Percentiles rank a stretch among this genome's conserved stretches.
Conservation (phyloP, 2,797 vertebrate species). For the Denticeps clupeoides region DNA sequence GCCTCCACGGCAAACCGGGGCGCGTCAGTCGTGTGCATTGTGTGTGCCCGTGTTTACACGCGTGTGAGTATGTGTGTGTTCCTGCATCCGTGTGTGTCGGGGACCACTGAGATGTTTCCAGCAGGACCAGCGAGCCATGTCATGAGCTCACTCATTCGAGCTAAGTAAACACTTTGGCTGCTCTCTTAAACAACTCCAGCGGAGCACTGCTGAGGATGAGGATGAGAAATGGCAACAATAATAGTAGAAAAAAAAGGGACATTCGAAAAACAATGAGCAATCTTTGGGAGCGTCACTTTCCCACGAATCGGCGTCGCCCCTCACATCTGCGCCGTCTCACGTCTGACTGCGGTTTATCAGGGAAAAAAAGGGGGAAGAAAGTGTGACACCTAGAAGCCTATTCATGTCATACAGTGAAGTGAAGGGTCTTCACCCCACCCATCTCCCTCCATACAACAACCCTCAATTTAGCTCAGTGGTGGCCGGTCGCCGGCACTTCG, state of each 20-base stretch:
- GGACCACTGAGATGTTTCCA: slow-evolving; percentile 37
- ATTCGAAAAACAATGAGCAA: background rate
- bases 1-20: too few species aligned
- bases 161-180: slow-evolving; percentile 24
- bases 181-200: slow-evolving; percentile 31
- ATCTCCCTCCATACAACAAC: slow-evolving; percentile 50
- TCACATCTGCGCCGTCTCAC: slow-evolving; percentile 41
- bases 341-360: slow-evolving; percentile 32
- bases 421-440: slow-evolving; percentile 32
- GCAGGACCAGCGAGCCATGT: background rate
- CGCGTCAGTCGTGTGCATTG: slow-evolving; percentile 17
- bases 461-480: slow-evolving; percentile 54
- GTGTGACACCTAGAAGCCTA: slow-evolving; percentile 51
- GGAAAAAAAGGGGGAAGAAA: slow-evolving; percentile 15
- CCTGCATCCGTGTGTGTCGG: background rate
- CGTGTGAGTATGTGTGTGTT: background rate
- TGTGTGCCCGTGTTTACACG: slow-evolving; percentile 29
- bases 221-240: slow-evolving; percentile 25
- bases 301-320: slow-evolving; percentile 21
- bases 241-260: background rate
- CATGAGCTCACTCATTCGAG: background rate
- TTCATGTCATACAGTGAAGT: slow-evolving; percentile 59
- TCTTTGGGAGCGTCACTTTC: slow-evolving; percentile 7
- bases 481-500: slow-evolving; percentile 48
- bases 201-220: slow-evolving; percentile 11